Evolutionary conservation across 1,140 invertebrate genomes (phyloP).

Genomic region (Zaprionus capensis): DNA sequence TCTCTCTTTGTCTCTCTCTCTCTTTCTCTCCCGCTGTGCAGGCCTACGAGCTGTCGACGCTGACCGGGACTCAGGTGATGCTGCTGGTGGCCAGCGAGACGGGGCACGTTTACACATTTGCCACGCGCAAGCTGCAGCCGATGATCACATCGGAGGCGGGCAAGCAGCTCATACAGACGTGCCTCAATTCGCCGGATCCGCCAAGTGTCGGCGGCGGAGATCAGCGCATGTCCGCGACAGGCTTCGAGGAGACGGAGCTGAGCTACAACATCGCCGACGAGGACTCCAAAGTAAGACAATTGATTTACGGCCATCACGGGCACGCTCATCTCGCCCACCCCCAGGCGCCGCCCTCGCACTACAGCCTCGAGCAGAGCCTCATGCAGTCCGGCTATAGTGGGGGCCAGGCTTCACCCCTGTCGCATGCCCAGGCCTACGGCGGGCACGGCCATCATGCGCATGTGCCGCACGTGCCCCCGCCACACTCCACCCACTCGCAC

Average conservation of each 20-base stretch:
- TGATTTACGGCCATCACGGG: conserved; percentile 92
- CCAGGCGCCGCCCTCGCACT: conserved; percentile 80
- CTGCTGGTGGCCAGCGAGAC: conserved; percentile 97
- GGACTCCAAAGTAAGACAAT: conserved; percentile 97
- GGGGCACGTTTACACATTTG: conserved; percentile 99
- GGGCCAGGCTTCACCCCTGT: conserved; percentile 84
- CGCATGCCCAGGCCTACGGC: conserved; percentile 81
- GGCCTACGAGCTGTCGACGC: conserved; percentile 99
- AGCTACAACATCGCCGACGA: conserved; percentile 98
- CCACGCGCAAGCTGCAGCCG: conserved; percentile 98
- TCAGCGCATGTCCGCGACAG: conserved; percentile 98
- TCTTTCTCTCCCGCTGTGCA: conserved; percentile 84
- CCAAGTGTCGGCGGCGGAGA: conserved; percentile 89
- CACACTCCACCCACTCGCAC: conserved; percentile 83
- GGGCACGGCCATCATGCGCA: conserved; percentile 80
- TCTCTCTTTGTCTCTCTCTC: conserved; percentile 13
- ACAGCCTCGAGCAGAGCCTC: conserved; percentile 82
- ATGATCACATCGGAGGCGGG: conserved; percentile 99
- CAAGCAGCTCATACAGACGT: conserved; percentile 99
- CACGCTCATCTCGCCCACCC: conserved; percentile 85
- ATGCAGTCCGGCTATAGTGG: conserved; percentile 85
- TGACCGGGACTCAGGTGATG: conserved; percentile 99
- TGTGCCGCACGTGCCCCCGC: conserved; percentile 78
- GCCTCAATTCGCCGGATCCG: conserved; percentile 98
- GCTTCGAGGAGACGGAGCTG: conserved; percentile 99